phyloP scores from a whole-genome alignment of 2,797 vertebrate genomes.

The Harpagifer antarcticus region DNA sequence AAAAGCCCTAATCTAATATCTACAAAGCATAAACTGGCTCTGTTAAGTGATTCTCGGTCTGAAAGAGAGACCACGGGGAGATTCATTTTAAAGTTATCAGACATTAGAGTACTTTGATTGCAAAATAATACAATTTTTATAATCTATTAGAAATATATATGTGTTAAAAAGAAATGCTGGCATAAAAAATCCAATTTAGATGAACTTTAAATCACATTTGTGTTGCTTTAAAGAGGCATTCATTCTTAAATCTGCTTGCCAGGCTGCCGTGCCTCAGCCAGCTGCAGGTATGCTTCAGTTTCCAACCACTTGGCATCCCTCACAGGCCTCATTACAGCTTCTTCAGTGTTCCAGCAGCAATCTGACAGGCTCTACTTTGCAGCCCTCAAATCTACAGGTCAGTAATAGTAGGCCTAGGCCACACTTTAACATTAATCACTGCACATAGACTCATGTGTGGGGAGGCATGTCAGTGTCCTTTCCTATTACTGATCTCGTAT shows the following conservation, averaged over 20 bases:
- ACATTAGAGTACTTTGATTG: neutral
- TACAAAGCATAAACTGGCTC: neutral
- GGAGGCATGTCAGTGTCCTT: conserved; percentile 29
- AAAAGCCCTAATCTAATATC: neutral
- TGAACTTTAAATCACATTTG: conserved; percentile 48
- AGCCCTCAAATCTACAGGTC: conserved; percentile 56
- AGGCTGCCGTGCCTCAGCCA: conserved; percentile 34
- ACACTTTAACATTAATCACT: conserved; percentile 52
- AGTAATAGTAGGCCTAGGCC: conserved; percentile 31
- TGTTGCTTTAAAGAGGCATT: conserved; percentile 27
- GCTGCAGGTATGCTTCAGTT: conserved; percentile 45
- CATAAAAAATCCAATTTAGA: conserved; percentile 38
- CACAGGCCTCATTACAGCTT: conserved; percentile 58
- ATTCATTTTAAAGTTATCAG: neutral
- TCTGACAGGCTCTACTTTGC: conserved; percentile 50
- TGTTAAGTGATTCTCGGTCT: neutral
- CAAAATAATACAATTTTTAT: neutral
- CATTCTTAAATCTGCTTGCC: conserved; percentile 27
- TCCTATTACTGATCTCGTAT: conserved; percentile 39
- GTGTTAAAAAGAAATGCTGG: neutral
- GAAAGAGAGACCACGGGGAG: neutral
- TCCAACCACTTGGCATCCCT: conserved; percentile 59
- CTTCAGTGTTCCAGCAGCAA: conserved; percentile 40
- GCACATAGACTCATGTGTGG: neutral
- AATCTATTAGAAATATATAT: neutral